phyloP scores from a whole-genome alignment of 2,797 vertebrate species.

The Falco rusticolus region DNA sequence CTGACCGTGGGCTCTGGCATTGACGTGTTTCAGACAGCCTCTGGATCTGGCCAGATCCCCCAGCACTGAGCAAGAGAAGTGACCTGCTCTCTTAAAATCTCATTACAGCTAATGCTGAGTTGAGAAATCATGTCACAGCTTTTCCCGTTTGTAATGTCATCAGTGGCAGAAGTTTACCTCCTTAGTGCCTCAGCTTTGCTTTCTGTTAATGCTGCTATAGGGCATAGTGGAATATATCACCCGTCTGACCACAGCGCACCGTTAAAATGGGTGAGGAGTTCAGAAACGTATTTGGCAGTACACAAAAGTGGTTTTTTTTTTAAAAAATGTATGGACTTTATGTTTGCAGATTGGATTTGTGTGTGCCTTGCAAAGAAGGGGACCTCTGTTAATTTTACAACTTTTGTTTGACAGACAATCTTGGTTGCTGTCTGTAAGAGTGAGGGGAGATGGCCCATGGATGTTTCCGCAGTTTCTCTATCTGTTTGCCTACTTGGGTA shows the following conservation, averaged over 20 bases:
- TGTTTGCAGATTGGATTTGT: not conserved
- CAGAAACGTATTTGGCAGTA: not conserved
- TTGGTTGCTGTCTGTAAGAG: not conserved
- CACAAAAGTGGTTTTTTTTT: not conserved
- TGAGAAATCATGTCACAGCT: conserved; percentile 15
- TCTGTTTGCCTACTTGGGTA: not conserved
- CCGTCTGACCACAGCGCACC: not conserved
- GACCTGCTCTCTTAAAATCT: conserved; percentile 3
- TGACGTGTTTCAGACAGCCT: not conserved
- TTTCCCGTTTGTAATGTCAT: not conserved
- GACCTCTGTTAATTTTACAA: not conserved
- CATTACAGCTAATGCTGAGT: not conserved
- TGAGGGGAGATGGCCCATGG: not conserved
- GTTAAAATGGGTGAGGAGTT: accelerated
- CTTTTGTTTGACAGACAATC: not conserved
- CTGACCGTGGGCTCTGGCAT: not conserved
- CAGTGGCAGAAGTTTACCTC: not conserved
- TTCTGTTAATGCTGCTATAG: not conserved
- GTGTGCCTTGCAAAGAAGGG: not conserved
- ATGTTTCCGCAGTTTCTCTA: not conserved
- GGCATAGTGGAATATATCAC: not conserved
- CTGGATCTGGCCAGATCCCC: not conserved
- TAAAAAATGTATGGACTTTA: not conserved
- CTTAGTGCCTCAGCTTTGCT: not conserved
- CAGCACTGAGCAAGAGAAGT: not conserved